These are phyloP conservation scores for Galbula dea DNA, from an alignment of 2,113 vertebrate genomes.

Conservation along the genomic window DNA sequence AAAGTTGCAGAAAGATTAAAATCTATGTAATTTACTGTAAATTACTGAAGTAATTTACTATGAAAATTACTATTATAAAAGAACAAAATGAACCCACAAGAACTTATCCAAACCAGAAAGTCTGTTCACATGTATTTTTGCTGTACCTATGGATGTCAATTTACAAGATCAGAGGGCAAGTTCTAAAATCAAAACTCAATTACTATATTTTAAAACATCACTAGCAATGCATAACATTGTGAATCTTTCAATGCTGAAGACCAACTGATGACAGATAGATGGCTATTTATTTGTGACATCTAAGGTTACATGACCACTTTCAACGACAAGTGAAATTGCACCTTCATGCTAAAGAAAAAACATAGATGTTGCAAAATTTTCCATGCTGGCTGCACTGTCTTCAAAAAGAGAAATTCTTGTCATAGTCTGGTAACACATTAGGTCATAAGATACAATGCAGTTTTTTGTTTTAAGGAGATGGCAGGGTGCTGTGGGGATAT, in stretches of 20 bases:
- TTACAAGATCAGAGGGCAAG: background rate
- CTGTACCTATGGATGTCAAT: background rate
- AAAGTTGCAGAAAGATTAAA: background rate
- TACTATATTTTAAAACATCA: background rate
- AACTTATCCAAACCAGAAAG: background rate
- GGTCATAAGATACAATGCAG: background rate
- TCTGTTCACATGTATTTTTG: background rate
- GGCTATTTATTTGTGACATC: background rate
- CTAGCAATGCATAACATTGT: background rate
- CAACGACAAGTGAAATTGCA: background rate
- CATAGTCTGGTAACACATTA: background rate
- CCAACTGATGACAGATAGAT: background rate
- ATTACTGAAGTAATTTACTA: background rate
- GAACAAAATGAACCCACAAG: background rate
- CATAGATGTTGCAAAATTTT: background rate
- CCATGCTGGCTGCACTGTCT: background rate
- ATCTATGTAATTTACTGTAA: no score
- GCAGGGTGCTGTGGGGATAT: background rate
- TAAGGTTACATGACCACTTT: background rate
- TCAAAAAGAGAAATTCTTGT: background rate
- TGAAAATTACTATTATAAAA: background rate
- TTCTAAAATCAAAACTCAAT: background rate
- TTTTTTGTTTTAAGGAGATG: background rate
- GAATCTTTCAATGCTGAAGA: background rate
- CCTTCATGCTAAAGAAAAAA: background rate